Conservation (phyloP, 2,113 vertebrate genomes). For the Mandrillus leucophaeus region DNA sequence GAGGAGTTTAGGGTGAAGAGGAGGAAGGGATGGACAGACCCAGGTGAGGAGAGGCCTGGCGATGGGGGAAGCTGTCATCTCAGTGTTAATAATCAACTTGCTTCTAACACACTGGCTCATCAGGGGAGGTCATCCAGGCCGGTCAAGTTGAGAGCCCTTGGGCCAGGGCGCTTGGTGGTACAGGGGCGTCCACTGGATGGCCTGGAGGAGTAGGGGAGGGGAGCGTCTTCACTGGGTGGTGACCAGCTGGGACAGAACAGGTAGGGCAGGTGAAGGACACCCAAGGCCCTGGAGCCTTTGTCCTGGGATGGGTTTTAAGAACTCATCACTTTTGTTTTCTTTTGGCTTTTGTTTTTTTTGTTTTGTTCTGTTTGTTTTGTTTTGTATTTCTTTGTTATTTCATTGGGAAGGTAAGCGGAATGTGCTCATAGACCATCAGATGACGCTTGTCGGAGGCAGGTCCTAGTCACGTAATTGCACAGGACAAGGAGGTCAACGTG, state of each 20-base stretch:
- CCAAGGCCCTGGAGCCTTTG: neutral
- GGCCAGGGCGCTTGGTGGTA: neutral
- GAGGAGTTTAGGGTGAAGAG: neutral
- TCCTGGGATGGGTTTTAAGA: neutral
- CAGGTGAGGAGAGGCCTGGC: neutral
- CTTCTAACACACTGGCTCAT: neutral
- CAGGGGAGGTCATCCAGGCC: neutral
- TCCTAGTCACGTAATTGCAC: neutral
- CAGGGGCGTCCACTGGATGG: neutral
- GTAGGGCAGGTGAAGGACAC: neutral
- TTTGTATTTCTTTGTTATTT: constrained; percentile 13
- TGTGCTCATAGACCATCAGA: neutral
- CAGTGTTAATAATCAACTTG: fast-evolving
- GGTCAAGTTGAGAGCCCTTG: neutral
- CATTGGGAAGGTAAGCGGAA: constrained; percentile 63
- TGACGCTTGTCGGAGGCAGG: neutral
- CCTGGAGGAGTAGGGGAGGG: neutral
- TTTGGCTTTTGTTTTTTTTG: neutral
- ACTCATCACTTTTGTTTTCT: neutral
- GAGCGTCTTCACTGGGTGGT: neutral
- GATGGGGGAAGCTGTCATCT: fast-evolving
- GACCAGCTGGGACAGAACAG: neutral
- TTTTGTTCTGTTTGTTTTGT: neutral
- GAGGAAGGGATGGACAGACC: neutral
- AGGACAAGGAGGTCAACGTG: neutral